These are phyloP conservation scores for Mallotus villosus DNA, from an alignment of 2,797 vertebrate genomes.

Conservation along the genomic window DNA sequence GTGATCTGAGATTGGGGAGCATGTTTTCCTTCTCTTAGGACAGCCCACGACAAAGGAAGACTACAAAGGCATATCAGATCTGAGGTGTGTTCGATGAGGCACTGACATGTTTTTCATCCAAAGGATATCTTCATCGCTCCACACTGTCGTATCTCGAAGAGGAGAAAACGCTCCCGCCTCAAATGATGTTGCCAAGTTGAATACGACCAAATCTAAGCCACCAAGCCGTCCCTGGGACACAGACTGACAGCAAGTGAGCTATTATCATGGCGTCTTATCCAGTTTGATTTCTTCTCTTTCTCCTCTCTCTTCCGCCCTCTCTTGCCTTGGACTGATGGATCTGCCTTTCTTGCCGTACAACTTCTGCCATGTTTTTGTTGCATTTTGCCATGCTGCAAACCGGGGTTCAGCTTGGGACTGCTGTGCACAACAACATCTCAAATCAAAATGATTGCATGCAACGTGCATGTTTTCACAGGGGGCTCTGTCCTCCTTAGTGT, in stretches of 20 bases:
- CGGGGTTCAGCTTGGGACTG: slow-evolving; percentile 40
- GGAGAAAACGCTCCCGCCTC: slow-evolving; percentile 45
- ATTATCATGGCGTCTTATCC: slow-evolving; percentile 38
- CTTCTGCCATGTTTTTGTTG: slow-evolving; percentile 34
- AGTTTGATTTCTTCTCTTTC: slow-evolving; percentile 14
- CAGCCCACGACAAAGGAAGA: slow-evolving; percentile 35
- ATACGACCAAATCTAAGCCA: slow-evolving; percentile 59
- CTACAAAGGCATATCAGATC: slow-evolving; percentile 39
- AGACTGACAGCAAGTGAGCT: slow-evolving; percentile 58
- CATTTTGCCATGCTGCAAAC: slow-evolving; percentile 39
- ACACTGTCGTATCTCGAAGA: slow-evolving; percentile 53
- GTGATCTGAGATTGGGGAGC: slow-evolving; percentile 18
- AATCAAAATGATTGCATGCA: slow-evolving; percentile 26
- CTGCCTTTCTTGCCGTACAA: slow-evolving; percentile 40
- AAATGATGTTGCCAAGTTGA: slow-evolving; percentile 69
- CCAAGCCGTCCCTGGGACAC: slow-evolving; percentile 58
- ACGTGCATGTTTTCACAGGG: slow-evolving; percentile 24
- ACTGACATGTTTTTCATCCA: slow-evolving; percentile 51
- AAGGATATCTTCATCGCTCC: slow-evolving; percentile 65
- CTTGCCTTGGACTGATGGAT: slow-evolving; percentile 49
- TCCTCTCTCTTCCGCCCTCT: slow-evolving; percentile 26
- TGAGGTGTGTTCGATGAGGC: slow-evolving; percentile 46
- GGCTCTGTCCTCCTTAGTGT: too few relatives aligned
- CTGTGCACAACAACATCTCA: background rate
- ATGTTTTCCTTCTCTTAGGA: slow-evolving; percentile 44